Base-by-base conservation (phyloP, 92 coral and sea anemone species). In the Metridium senile region DNA sequence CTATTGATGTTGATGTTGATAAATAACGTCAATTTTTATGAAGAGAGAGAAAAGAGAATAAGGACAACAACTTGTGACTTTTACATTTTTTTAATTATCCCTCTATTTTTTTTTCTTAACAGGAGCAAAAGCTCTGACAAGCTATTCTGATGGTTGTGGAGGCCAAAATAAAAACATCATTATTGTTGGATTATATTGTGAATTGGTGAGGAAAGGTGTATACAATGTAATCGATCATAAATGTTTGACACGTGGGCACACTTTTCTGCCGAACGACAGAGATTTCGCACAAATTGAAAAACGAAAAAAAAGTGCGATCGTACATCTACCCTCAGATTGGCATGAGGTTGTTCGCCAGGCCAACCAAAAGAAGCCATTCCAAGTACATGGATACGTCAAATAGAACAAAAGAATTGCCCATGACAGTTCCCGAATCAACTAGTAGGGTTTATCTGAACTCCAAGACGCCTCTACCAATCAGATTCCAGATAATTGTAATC, bases 231-330 rank as follows among this genome's bases (percentile, higher is more conserved):
- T 45, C 20, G 45, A 45, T 20, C 73, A 68, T 52, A 39, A 65
- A 26, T 79, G 72, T 25, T 81, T 79, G 0, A 62, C 71, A 3
- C 72, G 78, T 1, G 85, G 81, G 23, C 89, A 79, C 81, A 85
- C 89, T 1, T 85, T 85, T 31, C 70, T 85, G 4, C 70, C 75
- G 0, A 79, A 79, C 34, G 82, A 85, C 70, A 85, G 35, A 6
- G 85, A 85, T 66, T 79, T 85, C 16, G 34, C 72, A 0, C 85
- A 85, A 46, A 79, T 79, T 11, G 85, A 79, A 39, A 74, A 63
- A 34, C 39, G 81, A 1, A 85, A 85, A 29, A 7, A 22, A 4
- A 35, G 85, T 59, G 54, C 63, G 17, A 13, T 32, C 11, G 53
- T 85, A 7, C 30, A 68, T 20, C 21, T 68, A 11, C 74, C 74